Evolutionary conservation across 2,888 invertebrate genomes (phyloP), one percentile per base, ranked within the genome.

Genomic region (Nectonema munidae): DNA sequence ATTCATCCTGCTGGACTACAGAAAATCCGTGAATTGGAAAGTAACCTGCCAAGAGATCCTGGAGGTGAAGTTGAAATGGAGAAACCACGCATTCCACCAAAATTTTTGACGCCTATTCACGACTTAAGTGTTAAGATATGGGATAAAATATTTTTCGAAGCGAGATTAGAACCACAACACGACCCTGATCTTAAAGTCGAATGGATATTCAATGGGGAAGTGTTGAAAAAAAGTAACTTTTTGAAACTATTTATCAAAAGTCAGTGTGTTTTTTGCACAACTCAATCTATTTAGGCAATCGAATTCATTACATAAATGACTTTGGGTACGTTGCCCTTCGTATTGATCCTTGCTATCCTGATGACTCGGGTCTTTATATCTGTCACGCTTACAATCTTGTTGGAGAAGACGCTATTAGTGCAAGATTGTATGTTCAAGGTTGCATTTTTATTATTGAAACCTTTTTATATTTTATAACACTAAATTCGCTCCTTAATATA

Each of bases 131-230:
- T 20, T 5, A 34, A 34, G 9, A n/a, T n/a, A n/a, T n/a, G n/a
- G n/a, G n/a, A n/a, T n/a, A n/a, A n/a, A n/a, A n/a, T 25, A 25
- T 25, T 25, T 48, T 55, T 79, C 39, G 76, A 77, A 56, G 77
- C 75, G 37, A 74, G 74, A 54, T 75, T 79, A 9, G 76, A 77
- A 50, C 79, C 79, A 9, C 64, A 74, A 46, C 69, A 72, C 3
- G 77, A 77, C 61, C 73, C 76, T 1, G 71, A 76, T 50, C 60
- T 77, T 25, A 64, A 69, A 51, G 69, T 75, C 40, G 77, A 77
- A 54, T 79, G 77, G 77, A 77, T 71, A 55, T 76, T 77, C 52
- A 77, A 77, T 51, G 74, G 76, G 11, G 6, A 35, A 20, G 6
- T 20, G 19, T 6, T 32, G 14, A 14, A 32, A 32, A 14, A 6